Base-by-base conservation (phyloP, 2,113 vertebrate genomes). In the Turnix velox region DNA sequence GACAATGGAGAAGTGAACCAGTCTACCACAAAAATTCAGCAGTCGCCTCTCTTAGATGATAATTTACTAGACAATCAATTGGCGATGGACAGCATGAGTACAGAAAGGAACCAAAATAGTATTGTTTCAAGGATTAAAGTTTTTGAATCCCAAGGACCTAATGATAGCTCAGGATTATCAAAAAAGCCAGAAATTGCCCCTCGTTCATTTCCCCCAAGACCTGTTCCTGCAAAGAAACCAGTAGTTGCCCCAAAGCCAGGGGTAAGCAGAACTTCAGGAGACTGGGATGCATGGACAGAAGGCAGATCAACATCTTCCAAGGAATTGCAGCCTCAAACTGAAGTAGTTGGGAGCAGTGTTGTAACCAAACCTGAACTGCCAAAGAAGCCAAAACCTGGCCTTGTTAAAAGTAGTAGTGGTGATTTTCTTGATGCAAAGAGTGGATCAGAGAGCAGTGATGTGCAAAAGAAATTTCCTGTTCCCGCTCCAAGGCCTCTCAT, bases 51-150 rank as follows among this genome's bases (percentile, higher is more conserved):
- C 82, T 76, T 98, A 89, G 97, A 98, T 84, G 96, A 94, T 31
- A 97, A 93, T 45, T 83, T 87, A 65, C 66, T 92, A 31, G 97
- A 97, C 25, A 93, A 96, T 94, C 90, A 96, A 79, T 82, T 93
- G 46, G 77, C 51, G 7, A 90, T 80, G 81, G 96, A 95, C 91
- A 96, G 94, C 84, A 99, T 99, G 99, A 98, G 88, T 76, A 52
- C 88, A 75, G 97, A 96, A 75, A 94, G 97, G 86, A 98, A 83
- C 96, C 98, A 98, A 93, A 98, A 97, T 79, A 98, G 97, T 84
- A 97, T 99, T 92, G 97, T 97, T 89, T 98, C 98, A 87, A 98
- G 97, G 81, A 99, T 99, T 96, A 98, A 99, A 98, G 98, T 98
- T 54, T 99, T 99, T 78, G 99, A 99, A 96, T 97, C 93, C 82